These are phyloP conservation scores for Drosophila sturtevanti DNA, from an alignment of 1,140 invertebrate genomes.

Conservation along the genomic window DNA sequence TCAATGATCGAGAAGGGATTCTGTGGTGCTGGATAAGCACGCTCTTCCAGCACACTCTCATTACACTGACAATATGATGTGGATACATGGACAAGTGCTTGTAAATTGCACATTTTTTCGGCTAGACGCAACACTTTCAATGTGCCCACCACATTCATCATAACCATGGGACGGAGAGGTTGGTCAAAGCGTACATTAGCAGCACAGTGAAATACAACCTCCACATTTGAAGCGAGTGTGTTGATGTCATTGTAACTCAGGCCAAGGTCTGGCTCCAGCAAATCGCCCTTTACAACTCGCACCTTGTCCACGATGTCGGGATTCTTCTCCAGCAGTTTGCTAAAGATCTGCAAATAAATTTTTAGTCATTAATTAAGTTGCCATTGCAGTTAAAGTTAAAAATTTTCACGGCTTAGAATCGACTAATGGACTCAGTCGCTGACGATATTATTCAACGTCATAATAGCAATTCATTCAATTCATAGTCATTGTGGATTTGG, in stretches of 20 bases:
- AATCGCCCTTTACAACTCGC: constrained; percentile 91
- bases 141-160: constrained; percentile 88
- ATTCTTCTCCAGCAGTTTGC: constrained; percentile 85
- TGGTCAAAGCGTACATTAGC: constrained; percentile 96
- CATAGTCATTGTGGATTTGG: constrained; percentile 73
- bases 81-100: constrained; percentile 90
- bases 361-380: constrained; percentile 54
- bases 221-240: constrained; percentile 85
- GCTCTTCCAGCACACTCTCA: constrained; percentile 87
- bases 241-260: constrained; percentile 86
- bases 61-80: constrained; percentile 93
- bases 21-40: constrained; percentile 86
- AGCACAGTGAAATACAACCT: constrained; percentile 95
- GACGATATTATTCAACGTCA: constrained; percentile 16
- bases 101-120: constrained; percentile 87
- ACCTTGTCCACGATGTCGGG: constrained; percentile 89
- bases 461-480: constrained; percentile 48
- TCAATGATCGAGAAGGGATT: constrained; percentile 90
- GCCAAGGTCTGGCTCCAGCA: constrained; percentile 90
- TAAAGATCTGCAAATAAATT: constrained; percentile 86
- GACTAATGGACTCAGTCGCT: constrained; percentile 51
- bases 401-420: constrained; percentile 42
- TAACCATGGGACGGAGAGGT: constrained; percentile 88
- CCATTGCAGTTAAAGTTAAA: constrained; percentile 17
- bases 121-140: constrained; percentile 87